Percentiles rank a stretch among this genome's conserved stretches.
phyloP scores from a whole-genome alignment of 2,113 vertebrate species.

The Cinclus mexicanus region DNA sequence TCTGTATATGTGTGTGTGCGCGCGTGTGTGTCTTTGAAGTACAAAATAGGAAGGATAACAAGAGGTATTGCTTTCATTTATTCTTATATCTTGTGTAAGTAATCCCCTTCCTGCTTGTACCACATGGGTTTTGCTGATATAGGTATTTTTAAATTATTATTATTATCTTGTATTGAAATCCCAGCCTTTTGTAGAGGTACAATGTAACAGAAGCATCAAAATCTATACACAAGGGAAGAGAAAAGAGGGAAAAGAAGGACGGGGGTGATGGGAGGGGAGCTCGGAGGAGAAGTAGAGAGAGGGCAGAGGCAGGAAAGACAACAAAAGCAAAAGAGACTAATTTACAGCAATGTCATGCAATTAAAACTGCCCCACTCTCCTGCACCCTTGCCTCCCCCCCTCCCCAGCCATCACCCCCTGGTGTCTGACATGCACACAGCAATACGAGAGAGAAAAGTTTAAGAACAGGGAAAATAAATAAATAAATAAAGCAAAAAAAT shows the following conservation, averaged over 20 bases:
- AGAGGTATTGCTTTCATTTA: conserved; percentile 93
- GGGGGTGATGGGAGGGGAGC: conserved; percentile 67
- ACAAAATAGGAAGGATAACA: conserved; percentile 87
- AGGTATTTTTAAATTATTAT: conserved; percentile 71
- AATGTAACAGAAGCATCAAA: conserved; percentile 86
- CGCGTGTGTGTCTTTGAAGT: conserved; percentile 78
- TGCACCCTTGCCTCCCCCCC: conserved; percentile 64
- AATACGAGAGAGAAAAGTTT: conserved; percentile 88
- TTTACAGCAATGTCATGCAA: conserved; percentile 76
- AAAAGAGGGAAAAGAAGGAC: conserved; percentile 66
- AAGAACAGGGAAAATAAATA: conserved; percentile 78
- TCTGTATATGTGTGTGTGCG: conserved; percentile 68
- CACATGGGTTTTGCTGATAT: conserved; percentile 70
- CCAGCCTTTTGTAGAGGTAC: conserved; percentile 81
- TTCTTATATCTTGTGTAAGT: conserved; percentile 77
- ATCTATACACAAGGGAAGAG: conserved; percentile 79
- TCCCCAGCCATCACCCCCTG: conserved; percentile 64
- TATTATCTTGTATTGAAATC: conserved; percentile 69
- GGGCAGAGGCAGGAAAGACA: conserved; percentile 61
- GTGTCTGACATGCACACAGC: conserved; percentile 91
- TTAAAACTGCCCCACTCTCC: conserved; percentile 68
- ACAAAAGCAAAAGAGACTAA: conserved; percentile 70
- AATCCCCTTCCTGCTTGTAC: conserved; percentile 79
- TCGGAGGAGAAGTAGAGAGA: conserved; percentile 62
- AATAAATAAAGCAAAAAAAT: conserved; percentile 37